These are phyloP conservation scores for Chymomyza fuscimana DNA, from an alignment of 2,888 invertebrate species.

Conservation along the genomic window DNA sequence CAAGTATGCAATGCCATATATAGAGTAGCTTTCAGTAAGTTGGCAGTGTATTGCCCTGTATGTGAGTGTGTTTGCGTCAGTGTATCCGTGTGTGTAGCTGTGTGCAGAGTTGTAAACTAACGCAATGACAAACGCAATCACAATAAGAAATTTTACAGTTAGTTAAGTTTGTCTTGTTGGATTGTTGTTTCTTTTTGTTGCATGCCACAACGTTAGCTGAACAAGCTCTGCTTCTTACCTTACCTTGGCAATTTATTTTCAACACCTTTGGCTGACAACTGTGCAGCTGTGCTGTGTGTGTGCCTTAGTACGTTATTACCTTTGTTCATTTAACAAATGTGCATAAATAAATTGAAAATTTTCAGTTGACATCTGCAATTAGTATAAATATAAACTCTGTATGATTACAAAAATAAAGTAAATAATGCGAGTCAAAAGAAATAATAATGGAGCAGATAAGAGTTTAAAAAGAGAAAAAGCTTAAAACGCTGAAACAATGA, in stretches of 20 bases:
- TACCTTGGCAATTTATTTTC: slow-evolving; percentile 45
- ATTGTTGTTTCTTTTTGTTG: slow-evolving; percentile 35
- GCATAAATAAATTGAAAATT: slow-evolving; percentile 9
- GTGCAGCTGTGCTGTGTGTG: slow-evolving; percentile 3
- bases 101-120: slow-evolving; percentile 67
- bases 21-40: slow-evolving; percentile 16
- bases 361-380: slow-evolving; percentile 2
- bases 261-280: not conserved
- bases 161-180: slow-evolving; percentile 70
- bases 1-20: not conserved
- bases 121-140: slow-evolving; percentile 74
- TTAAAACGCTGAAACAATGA: no score
- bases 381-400: not conserved
- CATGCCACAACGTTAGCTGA: slow-evolving; percentile 2
- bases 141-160: slow-evolving; percentile 73
- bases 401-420: not conserved
- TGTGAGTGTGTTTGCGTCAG: slow-evolving; percentile 29
- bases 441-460: not conserved
- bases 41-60: slow-evolving; percentile 4
- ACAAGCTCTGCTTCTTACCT: not conserved
- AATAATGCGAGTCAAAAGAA: not conserved
- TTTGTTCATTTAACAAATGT: slow-evolving; percentile 11
- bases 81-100: slow-evolving; percentile 2
- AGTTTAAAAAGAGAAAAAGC: slow-evolving; percentile 26
- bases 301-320: slow-evolving; percentile 13